Base-by-base conservation (phyloP, 35 echinoderm and acorn worm genomes). In the Chiridota heheva region DNA sequence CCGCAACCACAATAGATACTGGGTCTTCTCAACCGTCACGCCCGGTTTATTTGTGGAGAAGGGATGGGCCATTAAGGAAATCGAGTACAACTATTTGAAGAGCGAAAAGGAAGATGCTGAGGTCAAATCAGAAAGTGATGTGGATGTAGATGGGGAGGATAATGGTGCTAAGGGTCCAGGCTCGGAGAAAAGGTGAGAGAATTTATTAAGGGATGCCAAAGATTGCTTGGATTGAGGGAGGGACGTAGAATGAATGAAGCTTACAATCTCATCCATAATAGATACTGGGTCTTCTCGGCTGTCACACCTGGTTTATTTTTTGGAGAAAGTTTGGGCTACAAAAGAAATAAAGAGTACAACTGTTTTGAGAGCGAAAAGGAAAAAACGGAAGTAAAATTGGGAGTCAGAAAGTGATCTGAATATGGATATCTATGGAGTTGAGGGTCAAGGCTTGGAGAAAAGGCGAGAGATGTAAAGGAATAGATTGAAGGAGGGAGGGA, bases 11-110 rank as follows among this genome's bases (percentile, higher is more conserved):
- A 90, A 74, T 70, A 82, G 93, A 16, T 96, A 96, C 70, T 96
- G 93, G 93, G 36, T 90, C 47, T 96, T 96, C 84, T 90, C 87
- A 2, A 58, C 77, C 17, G 87, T 96, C 4, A 84, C 84, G 2
- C 93, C 93, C 0, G 88, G 93, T n/a, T 67, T 96, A 4, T 96
- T 96, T 30, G 60, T 96, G 20, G 93, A 96, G 84, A 96, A 96
- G 55, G 93, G 93, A 17, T 96, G 93, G 93, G 87, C 78, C 16
- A 46, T 41, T 36, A 81, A 77, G 53, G 80, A 82, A 42, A 83
- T 96, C 25, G 63, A 81, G 8, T 89, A 85, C 70, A 86, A 28
- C 18, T 22, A 39, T 1, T 8, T 15, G 46, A 32, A 77, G 7
- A 60, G 32, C 10, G 29, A 76, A 61, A 71, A 84, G 30, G 70